Evolutionary conservation across 2,888 invertebrate genomes (phyloP).

Genomic region (Eilema sororculum): DNA sequence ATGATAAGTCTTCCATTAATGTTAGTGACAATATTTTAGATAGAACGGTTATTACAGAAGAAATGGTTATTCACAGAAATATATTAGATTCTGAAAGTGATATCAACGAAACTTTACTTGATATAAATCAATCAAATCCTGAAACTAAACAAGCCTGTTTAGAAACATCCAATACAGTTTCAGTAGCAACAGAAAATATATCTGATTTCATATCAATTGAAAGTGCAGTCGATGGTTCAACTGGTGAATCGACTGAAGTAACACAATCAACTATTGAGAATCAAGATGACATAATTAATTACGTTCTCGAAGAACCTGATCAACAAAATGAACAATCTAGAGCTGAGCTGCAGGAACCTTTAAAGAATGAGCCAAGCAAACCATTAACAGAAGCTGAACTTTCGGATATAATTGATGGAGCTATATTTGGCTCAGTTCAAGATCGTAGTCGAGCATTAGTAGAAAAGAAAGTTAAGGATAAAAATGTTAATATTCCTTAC

Average conservation of each 20-base stretch:
- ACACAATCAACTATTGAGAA: neutral
- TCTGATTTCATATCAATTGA: neutral
- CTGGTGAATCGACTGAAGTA: neutral
- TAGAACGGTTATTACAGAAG: slow-evolving; percentile 29
- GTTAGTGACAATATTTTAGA: slow-evolving; percentile 45
- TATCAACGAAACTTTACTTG: slow-evolving; percentile 4
- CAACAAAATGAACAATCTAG: neutral
- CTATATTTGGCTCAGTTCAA: slow-evolving; percentile 89
- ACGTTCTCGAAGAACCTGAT: neutral
- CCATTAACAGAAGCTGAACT: slow-evolving; percentile 54
- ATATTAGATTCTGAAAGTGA: slow-evolving; percentile 16
- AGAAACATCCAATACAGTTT: neutral
- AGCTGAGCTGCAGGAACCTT: neutral
- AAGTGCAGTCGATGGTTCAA: neutral
- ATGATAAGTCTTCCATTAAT: slow-evolving; percentile 63
- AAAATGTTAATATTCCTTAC: slow-evolving; percentile 63
- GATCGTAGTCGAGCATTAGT: slow-evolving; percentile 71
- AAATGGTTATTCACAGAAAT: slow-evolving; percentile 23
- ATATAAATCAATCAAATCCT: neutral
- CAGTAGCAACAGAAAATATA: neutral
- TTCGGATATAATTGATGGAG: slow-evolving; percentile 79
- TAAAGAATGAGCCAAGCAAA: slow-evolving; percentile 13
- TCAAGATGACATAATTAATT: neutral
- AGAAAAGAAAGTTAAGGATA: slow-evolving; percentile 47
- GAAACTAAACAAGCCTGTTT: neutral